Conservation (phyloP, 2,797 vertebrate genomes). For the Tinamus major region DNA sequence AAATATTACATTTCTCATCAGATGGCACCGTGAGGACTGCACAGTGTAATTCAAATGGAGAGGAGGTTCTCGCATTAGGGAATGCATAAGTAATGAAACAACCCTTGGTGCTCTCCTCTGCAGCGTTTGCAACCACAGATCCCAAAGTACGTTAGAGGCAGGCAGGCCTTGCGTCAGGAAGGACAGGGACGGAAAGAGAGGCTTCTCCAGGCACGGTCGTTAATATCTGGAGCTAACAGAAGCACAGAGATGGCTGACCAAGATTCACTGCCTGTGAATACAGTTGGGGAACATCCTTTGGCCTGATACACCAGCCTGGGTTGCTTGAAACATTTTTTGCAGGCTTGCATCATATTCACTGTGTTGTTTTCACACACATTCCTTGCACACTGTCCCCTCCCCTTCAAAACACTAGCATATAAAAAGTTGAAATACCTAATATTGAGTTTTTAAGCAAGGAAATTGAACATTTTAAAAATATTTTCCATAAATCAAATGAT, state of each 20-base stretch:
- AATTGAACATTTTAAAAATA: background rate
- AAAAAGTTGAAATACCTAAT: background rate
- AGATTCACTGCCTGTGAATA: background rate
- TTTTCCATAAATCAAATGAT: background rate
- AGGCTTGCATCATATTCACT: background rate
- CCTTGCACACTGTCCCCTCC: background rate
- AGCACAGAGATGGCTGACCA: background rate
- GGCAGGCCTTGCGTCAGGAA: background rate
- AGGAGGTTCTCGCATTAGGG: constrained; percentile 29
- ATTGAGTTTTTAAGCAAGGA: background rate
- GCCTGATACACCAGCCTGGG: background rate
- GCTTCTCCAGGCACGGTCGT: background rate
- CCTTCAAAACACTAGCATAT: background rate
- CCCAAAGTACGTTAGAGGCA: background rate
- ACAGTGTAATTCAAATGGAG: constrained; percentile 15
- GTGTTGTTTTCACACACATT: background rate
- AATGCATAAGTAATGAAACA: background rate
- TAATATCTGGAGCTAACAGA: background rate
- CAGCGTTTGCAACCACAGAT: background rate
- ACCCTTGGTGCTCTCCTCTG: fast-evolving
- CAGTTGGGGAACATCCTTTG: background rate
- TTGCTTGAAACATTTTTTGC: background rate
- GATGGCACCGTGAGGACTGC: constrained; percentile 9
- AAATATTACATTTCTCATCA: constrained; percentile 54
- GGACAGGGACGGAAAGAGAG: background rate